Base-by-base conservation (phyloP, 2,888 invertebrate species). In the Congeria kusceri region DNA sequence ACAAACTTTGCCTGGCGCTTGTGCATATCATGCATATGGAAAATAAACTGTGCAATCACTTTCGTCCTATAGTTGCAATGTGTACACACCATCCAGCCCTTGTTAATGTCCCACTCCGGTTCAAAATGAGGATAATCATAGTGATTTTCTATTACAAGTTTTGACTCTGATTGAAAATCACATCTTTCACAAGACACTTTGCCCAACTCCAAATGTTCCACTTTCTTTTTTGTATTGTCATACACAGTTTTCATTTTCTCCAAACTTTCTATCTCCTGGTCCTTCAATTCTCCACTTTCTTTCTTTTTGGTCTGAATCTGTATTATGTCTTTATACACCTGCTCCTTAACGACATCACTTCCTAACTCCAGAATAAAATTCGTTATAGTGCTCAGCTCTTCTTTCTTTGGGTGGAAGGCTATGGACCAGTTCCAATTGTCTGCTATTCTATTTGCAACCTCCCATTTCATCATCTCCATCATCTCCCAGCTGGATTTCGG, bases 361-460 rank as follows among this genome's bases (percentile, higher is more conserved):
- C 98, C 98, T 87, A 98, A 97, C 91, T 97, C 97, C 94, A 97
- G 96, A 91, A 98, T 96, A 93, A 98, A 97, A 93, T 97, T 97
- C 9, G 98, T 98, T 67, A 88, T 74, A 5, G 88, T 64, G 39
- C 90, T 89, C 0, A 91, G 63, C 32, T 90, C 89, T 11, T 86
- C 86, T 44, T 84, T 85, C 53, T 84, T 84, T 39, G 79, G 79
- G 71, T 85, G 80, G 64, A 86, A 84, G 23, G 80, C 81, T 15
- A 86, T 86, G 39, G 80, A 80, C 87, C 87, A 87, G 64, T 86
- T 86, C 23, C 82, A 85, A 62, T 89, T 88, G 56, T 89, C 87
- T 9, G 88, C 86, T 53, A 89, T 82, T 57, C 88, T 77, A 61
- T 87, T 87, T 18, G 83, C 80, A 20, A 88, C 83, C 73, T 91